A percentile compares a stretch with the other conserved stretches of the same genome.
Evolutionary conservation across 2,113 vertebrate genomes (phyloP).

Genomic region (Motacilla tschutschensis): DNA sequence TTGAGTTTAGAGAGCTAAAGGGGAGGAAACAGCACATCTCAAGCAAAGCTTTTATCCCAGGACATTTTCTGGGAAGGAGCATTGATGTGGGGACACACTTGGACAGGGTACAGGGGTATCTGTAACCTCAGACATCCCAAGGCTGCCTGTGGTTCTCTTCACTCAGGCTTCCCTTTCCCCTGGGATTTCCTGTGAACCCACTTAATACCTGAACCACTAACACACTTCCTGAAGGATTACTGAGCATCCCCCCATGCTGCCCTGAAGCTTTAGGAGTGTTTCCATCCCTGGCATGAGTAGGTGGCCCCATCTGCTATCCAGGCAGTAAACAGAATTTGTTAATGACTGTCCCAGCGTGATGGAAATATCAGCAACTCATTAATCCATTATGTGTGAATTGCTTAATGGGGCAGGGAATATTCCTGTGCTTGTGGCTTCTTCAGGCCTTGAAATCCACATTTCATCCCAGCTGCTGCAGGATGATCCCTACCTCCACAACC

Average conservation of each 20-base stretch:
- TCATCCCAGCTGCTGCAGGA: background rate
- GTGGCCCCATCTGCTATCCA: slow-evolving; percentile 25
- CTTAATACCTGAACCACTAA: background rate
- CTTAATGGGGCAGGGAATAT: background rate
- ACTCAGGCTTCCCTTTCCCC: background rate
- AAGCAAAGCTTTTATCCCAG: background rate
- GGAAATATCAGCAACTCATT: background rate
- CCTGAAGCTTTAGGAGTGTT: background rate
- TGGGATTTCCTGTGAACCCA: background rate
- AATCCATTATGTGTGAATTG: background rate
- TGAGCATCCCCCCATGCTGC: background rate
- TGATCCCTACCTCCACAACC: background rate
- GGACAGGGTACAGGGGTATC: background rate
- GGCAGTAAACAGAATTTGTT: slow-evolving; percentile 20
- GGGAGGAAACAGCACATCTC: background rate
- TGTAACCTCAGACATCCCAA: background rate
- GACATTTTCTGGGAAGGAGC: background rate
- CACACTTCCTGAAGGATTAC: background rate
- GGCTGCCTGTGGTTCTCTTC: background rate
- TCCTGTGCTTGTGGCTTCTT: background rate
- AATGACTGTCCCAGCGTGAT: background rate
- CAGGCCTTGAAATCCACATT: background rate
- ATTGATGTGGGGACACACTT: accelerated
- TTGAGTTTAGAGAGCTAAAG: background rate
- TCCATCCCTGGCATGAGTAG: slow-evolving; percentile 14